A percentile compares a stretch with the other conserved stretches of the same genome.
phyloP scores from a whole-genome alignment of 2,888 invertebrate genomes.

The Callosobruchus maculatus region DNA sequence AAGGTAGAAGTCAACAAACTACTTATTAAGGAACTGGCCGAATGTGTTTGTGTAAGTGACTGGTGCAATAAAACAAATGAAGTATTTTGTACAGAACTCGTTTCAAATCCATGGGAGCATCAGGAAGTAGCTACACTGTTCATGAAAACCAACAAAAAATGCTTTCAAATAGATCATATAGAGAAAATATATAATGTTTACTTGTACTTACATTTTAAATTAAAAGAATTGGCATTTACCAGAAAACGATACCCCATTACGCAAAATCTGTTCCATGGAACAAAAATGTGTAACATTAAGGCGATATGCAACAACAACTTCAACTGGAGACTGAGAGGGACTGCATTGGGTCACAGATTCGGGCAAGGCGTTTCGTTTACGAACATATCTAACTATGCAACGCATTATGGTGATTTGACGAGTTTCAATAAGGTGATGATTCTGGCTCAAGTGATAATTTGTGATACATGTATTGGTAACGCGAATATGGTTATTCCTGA shows the following conservation, averaged over 20 bases:
- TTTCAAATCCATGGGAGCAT: slow-evolving; percentile 1
- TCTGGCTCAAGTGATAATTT: slow-evolving; percentile 17
- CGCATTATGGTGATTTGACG: background rate
- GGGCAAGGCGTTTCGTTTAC: slow-evolving; percentile 23
- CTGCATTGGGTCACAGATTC: background rate
- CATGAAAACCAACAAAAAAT: slow-evolving; percentile 3
- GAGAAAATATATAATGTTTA: slow-evolving; percentile 16
- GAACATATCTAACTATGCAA: slow-evolving; percentile 5
- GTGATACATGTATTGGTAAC: slow-evolving; percentile 5
- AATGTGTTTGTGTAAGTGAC: background rate
- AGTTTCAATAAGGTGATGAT: slow-evolving; percentile 14
- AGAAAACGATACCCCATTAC: background rate
- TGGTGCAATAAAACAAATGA: slow-evolving; percentile 3
- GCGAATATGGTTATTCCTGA: slow-evolving; percentile 11
- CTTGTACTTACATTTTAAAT: slow-evolving; percentile 11
- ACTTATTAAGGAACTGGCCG: background rate
- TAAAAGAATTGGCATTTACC: slow-evolving; percentile 2
- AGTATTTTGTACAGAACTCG: background rate
- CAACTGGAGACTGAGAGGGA: slow-evolving; percentile 11
- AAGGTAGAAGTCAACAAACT: background rate
- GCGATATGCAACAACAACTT: slow-evolving; percentile 15
- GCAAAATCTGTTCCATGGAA: slow-evolving; percentile 16
- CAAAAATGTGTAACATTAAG: slow-evolving; percentile 9
- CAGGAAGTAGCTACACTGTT: background rate
- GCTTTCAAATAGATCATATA: slow-evolving; percentile 7